phyloP scores from a whole-genome alignment of 2,113 vertebrate species.

The Prolemur simus region DNA sequence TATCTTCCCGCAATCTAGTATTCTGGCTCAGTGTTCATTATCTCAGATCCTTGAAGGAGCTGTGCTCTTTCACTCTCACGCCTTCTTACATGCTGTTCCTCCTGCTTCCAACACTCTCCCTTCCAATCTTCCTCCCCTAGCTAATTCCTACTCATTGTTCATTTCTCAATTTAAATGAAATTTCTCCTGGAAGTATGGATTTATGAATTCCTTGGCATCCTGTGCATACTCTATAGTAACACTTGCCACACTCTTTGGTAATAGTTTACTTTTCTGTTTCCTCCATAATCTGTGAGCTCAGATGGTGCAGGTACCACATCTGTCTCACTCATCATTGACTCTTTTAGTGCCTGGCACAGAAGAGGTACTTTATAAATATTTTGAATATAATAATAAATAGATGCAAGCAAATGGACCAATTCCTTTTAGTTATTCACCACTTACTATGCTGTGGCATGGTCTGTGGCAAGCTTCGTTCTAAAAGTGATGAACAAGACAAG shows the following conservation, averaged over 20 bases:
- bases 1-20: not conserved
- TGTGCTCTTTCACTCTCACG: not conserved
- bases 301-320: not conserved
- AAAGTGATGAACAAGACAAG: not conserved
- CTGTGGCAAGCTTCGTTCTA: not conserved
- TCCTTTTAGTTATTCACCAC: not conserved
- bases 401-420: not conserved
- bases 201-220: not conserved
- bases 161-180: not conserved
- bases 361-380: not conserved
- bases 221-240: not conserved
- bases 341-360: not conserved
- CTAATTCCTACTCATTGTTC: not conserved
- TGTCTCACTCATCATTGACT: not conserved
- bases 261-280: not conserved
- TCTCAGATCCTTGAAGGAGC: not conserved
- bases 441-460: not conserved
- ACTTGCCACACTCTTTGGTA: not conserved
- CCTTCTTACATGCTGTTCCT: not conserved
- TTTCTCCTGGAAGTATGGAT: not conserved
- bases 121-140: not conserved
- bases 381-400: not conserved
- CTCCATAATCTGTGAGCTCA: not conserved
- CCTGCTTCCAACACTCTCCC: not conserved
- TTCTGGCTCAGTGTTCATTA: not conserved